Conservation (phyloP, 2,888 invertebrate genomes). For the Kuschelorhynchus macadamiae region DNA sequence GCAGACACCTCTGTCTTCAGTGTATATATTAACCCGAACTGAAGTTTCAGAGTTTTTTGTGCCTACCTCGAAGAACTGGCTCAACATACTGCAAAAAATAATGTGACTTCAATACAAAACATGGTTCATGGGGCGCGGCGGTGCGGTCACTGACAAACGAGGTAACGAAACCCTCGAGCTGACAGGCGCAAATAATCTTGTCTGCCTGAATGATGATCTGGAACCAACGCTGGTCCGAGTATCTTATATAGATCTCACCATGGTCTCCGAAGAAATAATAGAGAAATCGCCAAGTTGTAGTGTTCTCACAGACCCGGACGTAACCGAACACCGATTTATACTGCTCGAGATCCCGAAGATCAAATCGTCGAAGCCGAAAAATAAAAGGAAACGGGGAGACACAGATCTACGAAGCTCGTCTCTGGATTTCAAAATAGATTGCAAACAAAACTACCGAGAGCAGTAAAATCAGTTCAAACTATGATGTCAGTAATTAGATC, state of each 20-base stretch:
- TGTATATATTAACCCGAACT: conserved; percentile 7
- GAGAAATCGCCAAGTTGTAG: not conserved
- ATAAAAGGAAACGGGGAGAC: not conserved
- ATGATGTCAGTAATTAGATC: not conserved
- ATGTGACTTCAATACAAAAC: conserved; percentile 13
- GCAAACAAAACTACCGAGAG: too few relatives aligned
- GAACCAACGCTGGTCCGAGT: conserved; percentile 5
- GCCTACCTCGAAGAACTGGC: not conserved
- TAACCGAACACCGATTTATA: conserved; percentile 7
- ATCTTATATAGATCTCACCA: conserved; percentile 14
- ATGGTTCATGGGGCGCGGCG: not conserved
- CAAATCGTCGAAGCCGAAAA: not conserved
- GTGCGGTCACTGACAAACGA: not conserved
- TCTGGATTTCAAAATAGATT: too few relatives aligned
- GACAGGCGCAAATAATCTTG: not conserved
- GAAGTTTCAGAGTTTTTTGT: not conserved
- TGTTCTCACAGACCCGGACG: conserved; percentile 1
- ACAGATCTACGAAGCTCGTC: too few relatives aligned
- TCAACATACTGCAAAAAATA: not conserved
- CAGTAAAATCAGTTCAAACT: too few relatives aligned
- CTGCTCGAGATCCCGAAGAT: not conserved
- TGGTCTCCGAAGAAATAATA: not conserved
- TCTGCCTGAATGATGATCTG: conserved; percentile 4
- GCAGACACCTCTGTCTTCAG: not conserved
- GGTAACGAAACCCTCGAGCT: not conserved